Evolutionary conservation across 2,113 vertebrate species (phyloP), one percentile per base, ranked within the genome.

Genomic region (Micromys minutus): DNA sequence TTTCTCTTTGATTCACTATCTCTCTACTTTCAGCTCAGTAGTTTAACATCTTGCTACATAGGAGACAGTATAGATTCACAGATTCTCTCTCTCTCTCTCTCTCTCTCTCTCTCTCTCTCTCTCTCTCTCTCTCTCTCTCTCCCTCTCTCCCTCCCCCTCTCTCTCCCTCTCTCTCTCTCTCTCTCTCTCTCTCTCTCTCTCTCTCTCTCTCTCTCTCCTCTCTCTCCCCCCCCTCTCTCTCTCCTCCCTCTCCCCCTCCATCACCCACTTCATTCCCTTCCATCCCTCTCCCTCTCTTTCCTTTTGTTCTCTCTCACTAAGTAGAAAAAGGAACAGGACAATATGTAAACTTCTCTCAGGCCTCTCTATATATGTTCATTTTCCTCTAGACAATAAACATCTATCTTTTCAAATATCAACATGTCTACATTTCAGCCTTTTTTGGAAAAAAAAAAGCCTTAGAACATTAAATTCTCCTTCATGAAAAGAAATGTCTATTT

Each of bases 361-460:
- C 61, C 29, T 74, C 57, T 24, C 31, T 74, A 36, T 45, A 15
- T 15, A 71, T 24, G 0, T 90, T 93, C 26, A 80, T 80, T 72
- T 59, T 84, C 42, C 55, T 21, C 15, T 5, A 17, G 21, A 22
- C 39, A 22, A 72, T 67, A 87, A 92, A 76, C 50, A 24, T 63
- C 75, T n/a, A 71, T 13, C 29, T 13, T 95, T 90, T 87, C 69
- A 76, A 88, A 93, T 76, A 79, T 61, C 16, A 39, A 3, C n/a
- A 65, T 89, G 72, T 34, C 96, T 90, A 86, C 31, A 22, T 76
- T 92, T 39, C 50, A 86, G 26, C 95, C 29, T 75, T 96, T 45
- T 94, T 39, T 88, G 29, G 7, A 39, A 92, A 12, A n/a, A 52
- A 42, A 90, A 13, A 39, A 55, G 16, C 93, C 0, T 90, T 61